These are phyloP conservation scores for Bovichtus diacanthus DNA, from an alignment of 2,797 vertebrate species.

Conservation along the genomic window DNA sequence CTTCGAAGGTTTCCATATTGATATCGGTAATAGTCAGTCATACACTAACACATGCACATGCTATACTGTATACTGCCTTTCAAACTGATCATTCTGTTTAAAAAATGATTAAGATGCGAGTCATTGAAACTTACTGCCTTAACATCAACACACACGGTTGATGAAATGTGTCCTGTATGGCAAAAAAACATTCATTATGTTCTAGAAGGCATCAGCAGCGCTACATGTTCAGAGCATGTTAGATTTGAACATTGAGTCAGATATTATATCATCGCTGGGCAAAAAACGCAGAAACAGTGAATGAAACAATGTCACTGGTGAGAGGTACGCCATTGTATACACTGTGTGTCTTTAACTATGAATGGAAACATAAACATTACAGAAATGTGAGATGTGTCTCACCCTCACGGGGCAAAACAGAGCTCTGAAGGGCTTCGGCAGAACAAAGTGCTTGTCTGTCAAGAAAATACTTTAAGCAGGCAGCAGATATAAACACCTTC, in stretches of 20 bases:
- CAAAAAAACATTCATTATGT: neutral
- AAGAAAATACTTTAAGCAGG: conserved; percentile 12
- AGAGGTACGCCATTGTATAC: neutral
- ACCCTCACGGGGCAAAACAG: neutral
- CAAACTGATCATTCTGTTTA: conserved; percentile 30
- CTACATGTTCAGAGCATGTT: neutral
- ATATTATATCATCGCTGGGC: neutral
- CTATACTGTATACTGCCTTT: conserved; percentile 6
- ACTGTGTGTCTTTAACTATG: neutral
- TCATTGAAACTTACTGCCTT: conserved; percentile 1
- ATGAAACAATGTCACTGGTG: neutral
- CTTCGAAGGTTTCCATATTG: neutral
- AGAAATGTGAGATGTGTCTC: conserved; percentile 15
- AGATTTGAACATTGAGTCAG: neutral
- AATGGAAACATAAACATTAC: conserved; percentile 49
- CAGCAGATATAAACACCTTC: conserved; percentile 18
- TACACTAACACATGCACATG: neutral
- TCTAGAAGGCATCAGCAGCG: neutral
- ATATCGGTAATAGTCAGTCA: neutral
- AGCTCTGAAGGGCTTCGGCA: conserved; percentile 16
- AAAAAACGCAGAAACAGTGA: neutral
- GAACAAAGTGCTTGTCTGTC: conserved; percentile 32
- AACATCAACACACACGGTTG: neutral
- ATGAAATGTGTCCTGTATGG: neutral
- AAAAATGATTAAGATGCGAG: conserved; percentile 17